Evolutionary conservation across 2,113 vertebrate genomes (phyloP), one percentile per base, ranked within the genome.

Genomic region (Nothobranchius furzeri): DNA sequence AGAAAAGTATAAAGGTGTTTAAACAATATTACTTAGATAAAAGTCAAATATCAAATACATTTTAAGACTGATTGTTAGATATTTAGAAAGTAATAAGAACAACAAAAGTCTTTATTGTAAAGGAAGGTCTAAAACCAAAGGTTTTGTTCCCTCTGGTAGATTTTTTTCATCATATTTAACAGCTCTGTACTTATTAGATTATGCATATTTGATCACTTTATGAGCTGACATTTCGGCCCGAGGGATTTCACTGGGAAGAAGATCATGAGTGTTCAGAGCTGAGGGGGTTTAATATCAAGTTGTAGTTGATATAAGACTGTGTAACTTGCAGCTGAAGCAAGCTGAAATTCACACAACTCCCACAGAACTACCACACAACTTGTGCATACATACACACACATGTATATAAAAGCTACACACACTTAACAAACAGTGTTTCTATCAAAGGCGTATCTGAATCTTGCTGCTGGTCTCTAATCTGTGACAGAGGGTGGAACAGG

Each of bases 171-270:
- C 66, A 81, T 9, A 66, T 63, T 76, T 72, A 25, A 79, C 72
- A 64, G 62, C 17, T 60, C 73, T 79, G 64, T 77, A 12, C 48
- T 79, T 67, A 81, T 83, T 78, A 79, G 68, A 82, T 85, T 76
- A 71, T 83, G 67, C 50, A 80, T 73, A 71, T 80, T 70, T 73
- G 37, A 81, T 72, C 40, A 75, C 24, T 75, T 49, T 66, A 63
- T 64, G 61, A 78, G 69, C 46, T 74, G 69, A 78, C 61, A 80
- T 81, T 76, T 66, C 82, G 56, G 60, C 68, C 71, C 36, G 7
- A 80, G 74, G 71, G 54, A 15, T 3, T 24, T 37, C 66, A 37
- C 50, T 48, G 48, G 64, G 66, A 58, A 37, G 51, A 78, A 57
- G 37, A 36, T 70, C 14, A 17, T 25, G 25, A 71, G 40, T 62